Evolutionary conservation across 2,113 vertebrate species (phyloP), one percentile per base, ranked within the genome.

Genomic region (Bungarus multicinctus): DNA sequence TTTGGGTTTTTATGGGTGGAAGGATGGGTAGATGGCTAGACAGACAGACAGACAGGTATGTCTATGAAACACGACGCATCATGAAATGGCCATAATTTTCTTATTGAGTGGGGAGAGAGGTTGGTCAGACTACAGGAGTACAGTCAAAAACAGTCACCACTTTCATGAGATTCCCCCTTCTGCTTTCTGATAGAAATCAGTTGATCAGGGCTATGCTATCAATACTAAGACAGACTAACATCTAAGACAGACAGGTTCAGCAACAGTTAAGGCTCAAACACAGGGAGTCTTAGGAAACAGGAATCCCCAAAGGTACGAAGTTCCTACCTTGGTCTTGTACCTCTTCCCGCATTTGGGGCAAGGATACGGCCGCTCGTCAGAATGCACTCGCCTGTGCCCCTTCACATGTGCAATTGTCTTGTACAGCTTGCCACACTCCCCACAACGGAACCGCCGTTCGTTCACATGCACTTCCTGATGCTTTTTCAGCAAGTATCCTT

Each of bases 361-460:
- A 94, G 98, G 97, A 90, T 99, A 99, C 0, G 99, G 99, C 93
- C 99, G 97, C 90, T 99, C 99, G 0, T 99, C 99, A 0, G 99
- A 99, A 94, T 99, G 99, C 3, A 99, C 99, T 0, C 99, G 96
- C 93, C 99, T 98, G 97, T 99, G 99, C 81, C 99, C 99, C 0
- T 99, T 99, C 45, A 99, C 99, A 0, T 99, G 99, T 0, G 99
- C 99, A 0, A 99, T 98, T 69, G 99, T 99, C 98, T 99, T 99
- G 96, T 99, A 99, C 55, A 99, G 98, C 93, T 99, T 99, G 85
- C 99, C 99, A 0, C 99, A 99, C 96, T 99, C 99, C 0, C 99
- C 99, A 0, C 99, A 99, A 95, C 99, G 99, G 96, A 99, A 99
- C 10, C 99, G 98, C 93, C 99, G 98, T 96, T 99, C 98, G 0